A percentile compares a stretch with the other conserved stretches of the same genome.
These are phyloP conservation scores for Saccopteryx leptura DNA, from an alignment of 2,113 vertebrate genomes.

Conservation along the genomic window DNA sequence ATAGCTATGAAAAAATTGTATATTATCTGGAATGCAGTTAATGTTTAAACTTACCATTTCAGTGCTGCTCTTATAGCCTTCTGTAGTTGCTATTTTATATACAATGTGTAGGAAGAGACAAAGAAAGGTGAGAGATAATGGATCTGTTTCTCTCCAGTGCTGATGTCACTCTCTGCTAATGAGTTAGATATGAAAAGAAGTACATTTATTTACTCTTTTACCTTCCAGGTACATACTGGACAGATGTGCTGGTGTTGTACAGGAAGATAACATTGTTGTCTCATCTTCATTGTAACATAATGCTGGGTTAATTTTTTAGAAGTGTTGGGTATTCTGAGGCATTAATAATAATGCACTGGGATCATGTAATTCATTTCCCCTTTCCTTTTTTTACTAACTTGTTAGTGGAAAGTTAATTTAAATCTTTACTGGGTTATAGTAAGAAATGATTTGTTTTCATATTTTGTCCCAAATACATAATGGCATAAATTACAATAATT, in stretches of 20 bases:
- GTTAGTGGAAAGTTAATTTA: slow-evolving; percentile 40
- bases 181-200: neutral
- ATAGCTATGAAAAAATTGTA: neutral
- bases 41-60: neutral
- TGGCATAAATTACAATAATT: neutral
- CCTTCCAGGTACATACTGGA: neutral
- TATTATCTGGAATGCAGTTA: neutral
- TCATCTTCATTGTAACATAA: neutral
- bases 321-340: neutral
- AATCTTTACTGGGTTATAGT: neutral
- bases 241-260: neutral
- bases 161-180: slow-evolving; percentile 1
- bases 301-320: neutral
- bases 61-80: neutral
- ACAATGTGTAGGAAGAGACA: neutral
- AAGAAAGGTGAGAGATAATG: slow-evolving; percentile 22
- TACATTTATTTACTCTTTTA: neutral
- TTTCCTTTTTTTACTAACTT: neutral
- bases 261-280: neutral
- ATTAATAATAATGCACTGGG: neutral
- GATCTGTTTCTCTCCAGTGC: neutral
- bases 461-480: neutral
- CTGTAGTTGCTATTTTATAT: slow-evolving; percentile 36
- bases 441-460: slow-evolving; percentile 34
- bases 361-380: neutral